phyloP scores from a whole-genome alignment of 2,888 invertebrate species.

The Meteorus cinctellus region DNA sequence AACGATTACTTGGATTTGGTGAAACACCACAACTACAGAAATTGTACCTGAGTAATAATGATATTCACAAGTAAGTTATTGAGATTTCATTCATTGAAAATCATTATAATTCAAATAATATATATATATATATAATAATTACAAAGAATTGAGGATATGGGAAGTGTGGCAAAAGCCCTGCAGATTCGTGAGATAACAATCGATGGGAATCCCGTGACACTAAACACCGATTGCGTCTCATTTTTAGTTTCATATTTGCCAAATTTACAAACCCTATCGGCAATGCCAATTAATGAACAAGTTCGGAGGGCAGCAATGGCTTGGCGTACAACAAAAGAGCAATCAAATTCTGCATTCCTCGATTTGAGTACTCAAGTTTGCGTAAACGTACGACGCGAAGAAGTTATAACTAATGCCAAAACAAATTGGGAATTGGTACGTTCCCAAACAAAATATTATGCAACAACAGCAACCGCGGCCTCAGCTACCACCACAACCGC shows the following conservation, averaged over 20 bases:
- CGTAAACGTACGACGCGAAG: conserved; percentile 81
- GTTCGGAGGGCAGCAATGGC: conserved; percentile 85
- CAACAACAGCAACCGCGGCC: neutral
- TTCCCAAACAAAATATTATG: conserved; percentile 79
- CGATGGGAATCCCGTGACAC: conserved; percentile 88
- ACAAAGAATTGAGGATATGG: conserved; percentile 88
- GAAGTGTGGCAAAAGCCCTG: conserved; percentile 84
- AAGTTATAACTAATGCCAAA: conserved; percentile 88
- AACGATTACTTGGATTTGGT: conserved; percentile 86
- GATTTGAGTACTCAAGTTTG: conserved; percentile 78
- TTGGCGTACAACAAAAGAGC: conserved; percentile 87
- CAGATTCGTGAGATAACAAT: conserved; percentile 88
- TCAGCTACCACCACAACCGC: conserved; percentile 43
- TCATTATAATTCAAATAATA: conserved; percentile 14
- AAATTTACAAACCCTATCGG: conserved; percentile 82
- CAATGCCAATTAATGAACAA: conserved; percentile 87
- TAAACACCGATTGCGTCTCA: conserved; percentile 87
- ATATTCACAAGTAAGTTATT: conserved; percentile 77
- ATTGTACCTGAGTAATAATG: conserved; percentile 89
- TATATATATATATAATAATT: neutral
- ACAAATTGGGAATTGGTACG: conserved; percentile 90
- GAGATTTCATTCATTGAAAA: conserved; percentile 29
- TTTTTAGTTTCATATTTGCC: conserved; percentile 88
- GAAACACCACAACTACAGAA: conserved; percentile 85
- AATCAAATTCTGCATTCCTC: conserved; percentile 80